Conservation (phyloP, 2,113 vertebrate species). For the Ptychochromis oligacanthus region DNA sequence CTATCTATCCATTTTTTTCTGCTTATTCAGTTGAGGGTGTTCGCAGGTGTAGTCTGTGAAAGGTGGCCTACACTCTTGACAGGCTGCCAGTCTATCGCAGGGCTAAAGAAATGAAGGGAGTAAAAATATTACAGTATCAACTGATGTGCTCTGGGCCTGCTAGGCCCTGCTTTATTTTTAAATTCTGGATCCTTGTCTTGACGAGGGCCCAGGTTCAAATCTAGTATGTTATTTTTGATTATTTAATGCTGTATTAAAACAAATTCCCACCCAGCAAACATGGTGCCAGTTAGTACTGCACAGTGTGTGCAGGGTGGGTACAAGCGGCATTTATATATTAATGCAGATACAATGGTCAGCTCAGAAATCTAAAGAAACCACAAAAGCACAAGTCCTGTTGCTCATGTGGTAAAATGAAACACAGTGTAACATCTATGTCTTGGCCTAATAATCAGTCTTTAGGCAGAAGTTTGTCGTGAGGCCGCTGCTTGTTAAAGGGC, state of each 20-base stretch:
- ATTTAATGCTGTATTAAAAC: no score
- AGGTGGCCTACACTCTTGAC: not conserved
- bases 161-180: not conserved
- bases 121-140: not conserved
- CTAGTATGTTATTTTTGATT: not conserved
- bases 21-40: not conserved
- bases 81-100: not conserved
- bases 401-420: not conserved
- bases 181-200: no score
- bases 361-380: not conserved
- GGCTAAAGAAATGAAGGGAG: not conserved
- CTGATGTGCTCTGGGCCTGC: not conserved
- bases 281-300: no score
- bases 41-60: not conserved
- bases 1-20: not conserved
- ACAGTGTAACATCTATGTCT: no score
- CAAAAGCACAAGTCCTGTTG: not conserved
- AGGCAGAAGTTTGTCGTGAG: not conserved
- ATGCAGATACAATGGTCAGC: not conserved
- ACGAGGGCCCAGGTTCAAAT: not conserved
- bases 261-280: not conserved
- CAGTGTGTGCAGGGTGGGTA: not conserved
- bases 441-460: not conserved
- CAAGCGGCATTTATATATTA: not conserved
- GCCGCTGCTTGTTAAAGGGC: not conserved